Base-by-base conservation (phyloP, 2,888 invertebrate species). In the Dynastes tityus region DNA sequence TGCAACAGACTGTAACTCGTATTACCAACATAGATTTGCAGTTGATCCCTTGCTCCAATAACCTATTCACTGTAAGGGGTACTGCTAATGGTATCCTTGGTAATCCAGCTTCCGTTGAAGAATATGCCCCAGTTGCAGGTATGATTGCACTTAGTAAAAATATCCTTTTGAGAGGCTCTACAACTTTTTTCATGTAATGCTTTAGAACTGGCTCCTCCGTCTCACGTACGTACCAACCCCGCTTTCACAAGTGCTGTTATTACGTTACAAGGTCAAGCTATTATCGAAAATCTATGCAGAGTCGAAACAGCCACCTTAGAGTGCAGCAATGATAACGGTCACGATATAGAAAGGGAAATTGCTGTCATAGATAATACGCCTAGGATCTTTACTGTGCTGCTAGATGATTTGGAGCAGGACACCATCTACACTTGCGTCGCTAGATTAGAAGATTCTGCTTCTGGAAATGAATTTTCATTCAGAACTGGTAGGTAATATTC, bases 401-500 rank as follows among this genome's bases (percentile, higher is more conserved):
- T 78, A 6, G 51, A 67, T 37, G 29, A 45, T 63, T 76, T 78
- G 11, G 68, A 76, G 8, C 32, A 32, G n/a, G 78, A 78, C 22
- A 68, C 61, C 16, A 68, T 78, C 29, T 78, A 78, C 61, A 75
- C 55, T 8, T 78, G 78, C 55, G 55, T 51, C 6, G 67, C 76
- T 27, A 76, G 63, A 58, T 70, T 67, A 70, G 6, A 55, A 9
- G 45, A 70, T 63, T 78, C 78, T 5, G 22, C 68, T 13, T 22
- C 49, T n/a, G 58, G 78, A n/a, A 55, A 76, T n/a, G 49, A 55
- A 32, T 63, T 78, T 11, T 37, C 55, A 9, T 78, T 78, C 49
- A 78, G 78, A 70, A 78, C 78, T 11, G 58, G 78, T 78, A 49
- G 29, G 61, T 68, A 5, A 27, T 61, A 27, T 61, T 11, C 22